phyloP scores from a whole-genome alignment of 2,113 vertebrate species.

The Eulemur rufifrons region DNA sequence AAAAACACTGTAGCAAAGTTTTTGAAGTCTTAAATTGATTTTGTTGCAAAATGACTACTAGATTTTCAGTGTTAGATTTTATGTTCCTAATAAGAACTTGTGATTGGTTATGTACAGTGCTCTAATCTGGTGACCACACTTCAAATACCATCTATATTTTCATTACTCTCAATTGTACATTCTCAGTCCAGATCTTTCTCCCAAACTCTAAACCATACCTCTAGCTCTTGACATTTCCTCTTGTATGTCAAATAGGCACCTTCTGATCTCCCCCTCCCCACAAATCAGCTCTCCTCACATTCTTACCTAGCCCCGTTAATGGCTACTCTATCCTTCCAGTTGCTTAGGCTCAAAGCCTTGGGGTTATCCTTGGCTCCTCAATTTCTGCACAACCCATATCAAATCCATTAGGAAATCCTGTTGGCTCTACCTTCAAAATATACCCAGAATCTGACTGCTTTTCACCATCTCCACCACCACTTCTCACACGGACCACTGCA shows the following conservation, averaged over 20 bases:
- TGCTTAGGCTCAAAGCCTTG: not conserved
- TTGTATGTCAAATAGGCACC: not conserved
- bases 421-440: not conserved
- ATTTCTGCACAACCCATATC: not conserved
- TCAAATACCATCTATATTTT: not conserved
- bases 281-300: not conserved
- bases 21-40: not conserved
- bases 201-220: not conserved
- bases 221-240: not conserved
- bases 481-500: too few relatives aligned
- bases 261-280: not conserved
- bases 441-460: not conserved
- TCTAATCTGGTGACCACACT: not conserved
- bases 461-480: fast-evolving
- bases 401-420: not conserved
- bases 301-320: not conserved
- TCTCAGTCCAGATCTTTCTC: not conserved
- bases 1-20: not conserved
- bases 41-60: conserved; percentile 31
- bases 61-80: not conserved
- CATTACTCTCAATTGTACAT: not conserved
- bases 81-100: not conserved
- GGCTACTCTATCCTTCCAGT: not conserved
- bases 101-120: not conserved
- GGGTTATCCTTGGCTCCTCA: not conserved